Base-by-base conservation (phyloP, 2,113 vertebrate genomes). In the Anser cygnoides region DNA sequence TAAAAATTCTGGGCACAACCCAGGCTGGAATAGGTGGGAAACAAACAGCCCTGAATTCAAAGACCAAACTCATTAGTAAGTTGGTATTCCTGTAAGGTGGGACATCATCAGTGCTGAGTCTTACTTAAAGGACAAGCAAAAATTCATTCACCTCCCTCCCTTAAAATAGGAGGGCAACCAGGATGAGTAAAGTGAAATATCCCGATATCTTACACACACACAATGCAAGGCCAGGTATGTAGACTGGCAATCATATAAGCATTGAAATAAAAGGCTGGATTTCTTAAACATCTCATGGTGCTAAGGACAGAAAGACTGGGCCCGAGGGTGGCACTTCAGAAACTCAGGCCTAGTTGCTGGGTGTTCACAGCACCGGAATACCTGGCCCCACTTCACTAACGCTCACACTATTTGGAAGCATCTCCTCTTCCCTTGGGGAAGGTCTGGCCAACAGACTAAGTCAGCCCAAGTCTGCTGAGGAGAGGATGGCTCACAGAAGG, bases 401-500 rank as follows among this genome's bases (percentile, higher is more conserved):
- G 17, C 0, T 0, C 8, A 14, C 19, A 4, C 29, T 58, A 12
- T 29, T 29, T 75, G n/a, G 39, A 79, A 68, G n/a, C 9, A 8
- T 26, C 33, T 49, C 44, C 19, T 84, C 49, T 77, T 87, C 14
- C 44, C 59, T 31, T 58, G 37, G 25, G 54, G 22, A 87, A 70
- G 21, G 22, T 70, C 39, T 9, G 88, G 66, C 62, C 84, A 57
- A 13, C 3, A 57, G 50, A 31, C 43, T 33, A 7, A 61, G 52
- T 33, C 28, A 84, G 39, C 19, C 62, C 35, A 66, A 46, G 31
- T 14, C 61, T 75, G 41, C 62, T 52, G 65, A 74, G 35, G 10
- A 13, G 23, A 80, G 63, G 58, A 23, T 28, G 21, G 46, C 31
- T 79, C 43, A 46, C n/a, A 29, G 57, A n/a, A 73, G 67, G 37